A percentile compares a stretch with the other conserved stretches of the same genome.
Conservation (phyloP, 2,113 vertebrate genomes). For the Vombatus ursinus region DNA sequence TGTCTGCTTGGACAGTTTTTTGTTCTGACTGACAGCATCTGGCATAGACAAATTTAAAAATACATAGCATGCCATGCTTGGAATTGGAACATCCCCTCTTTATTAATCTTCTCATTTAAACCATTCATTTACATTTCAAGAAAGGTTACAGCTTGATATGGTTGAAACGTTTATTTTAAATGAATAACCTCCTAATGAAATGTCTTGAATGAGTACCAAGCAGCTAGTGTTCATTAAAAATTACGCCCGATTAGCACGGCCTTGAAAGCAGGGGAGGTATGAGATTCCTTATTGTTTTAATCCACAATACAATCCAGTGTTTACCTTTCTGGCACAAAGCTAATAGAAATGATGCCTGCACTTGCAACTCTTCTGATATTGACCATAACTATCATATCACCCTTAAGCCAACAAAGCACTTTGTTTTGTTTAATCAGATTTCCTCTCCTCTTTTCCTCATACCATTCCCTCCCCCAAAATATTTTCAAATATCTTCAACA, state of each 20-base stretch:
- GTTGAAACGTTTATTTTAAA: slow-evolving; percentile 87
- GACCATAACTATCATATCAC: slow-evolving; percentile 73
- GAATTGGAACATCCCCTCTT: slow-evolving; percentile 88
- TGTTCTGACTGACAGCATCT: slow-evolving; percentile 98
- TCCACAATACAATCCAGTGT: slow-evolving; percentile 66
- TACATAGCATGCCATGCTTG: slow-evolving; percentile 89
- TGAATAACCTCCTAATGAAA: slow-evolving; percentile 88
- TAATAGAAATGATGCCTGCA: slow-evolving; percentile 76
- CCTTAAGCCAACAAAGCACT: slow-evolving; percentile 76
- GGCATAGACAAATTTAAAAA: slow-evolving; percentile 93
- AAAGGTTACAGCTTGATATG: slow-evolving; percentile 86
- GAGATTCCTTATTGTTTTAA: slow-evolving; percentile 83
- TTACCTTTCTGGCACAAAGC: slow-evolving; percentile 76
- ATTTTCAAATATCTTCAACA: slow-evolving; percentile 53
- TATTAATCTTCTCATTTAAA: slow-evolving; percentile 89
- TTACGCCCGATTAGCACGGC: slow-evolving; percentile 85
- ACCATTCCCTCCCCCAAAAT: slow-evolving; percentile 33
- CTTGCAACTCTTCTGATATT: slow-evolving; percentile 75
- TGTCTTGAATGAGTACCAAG: slow-evolving; percentile 84
- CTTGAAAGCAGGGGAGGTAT: slow-evolving; percentile 79
- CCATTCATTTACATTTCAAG: slow-evolving; percentile 89
- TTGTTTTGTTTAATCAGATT: slow-evolving; percentile 81
- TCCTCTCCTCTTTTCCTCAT: slow-evolving; percentile 45
- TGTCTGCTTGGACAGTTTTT: slow-evolving; percentile 96
- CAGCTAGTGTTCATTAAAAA: slow-evolving; percentile 85